phyloP scores from a whole-genome alignment of 2,797 vertebrate species.

The Hozukius guyotensis region DNA sequence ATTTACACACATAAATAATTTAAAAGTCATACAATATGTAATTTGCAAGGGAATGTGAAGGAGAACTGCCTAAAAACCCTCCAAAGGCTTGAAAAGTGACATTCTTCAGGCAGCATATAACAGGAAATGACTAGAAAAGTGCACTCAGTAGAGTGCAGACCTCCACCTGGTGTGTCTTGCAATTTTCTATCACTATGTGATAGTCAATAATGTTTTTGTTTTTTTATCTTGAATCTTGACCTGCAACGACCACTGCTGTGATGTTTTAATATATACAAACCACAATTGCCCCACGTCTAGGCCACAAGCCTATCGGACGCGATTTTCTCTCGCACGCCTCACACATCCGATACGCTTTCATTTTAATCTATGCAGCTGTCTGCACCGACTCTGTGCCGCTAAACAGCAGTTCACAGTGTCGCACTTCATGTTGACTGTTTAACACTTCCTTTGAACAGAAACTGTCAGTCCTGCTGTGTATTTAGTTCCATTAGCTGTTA shows the following conservation, averaged over 20 bases:
- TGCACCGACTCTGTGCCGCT: fast-evolving
- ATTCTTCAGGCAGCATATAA: background rate
- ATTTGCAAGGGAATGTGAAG: background rate
- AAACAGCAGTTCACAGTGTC: too few species aligned
- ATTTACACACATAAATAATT: background rate
- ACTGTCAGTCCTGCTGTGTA: background rate
- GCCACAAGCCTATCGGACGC: too few species aligned
- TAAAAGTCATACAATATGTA: background rate
- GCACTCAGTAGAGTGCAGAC: background rate
- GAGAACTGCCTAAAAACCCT: background rate
- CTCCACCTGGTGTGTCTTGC: background rate
- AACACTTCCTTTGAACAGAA: background rate
- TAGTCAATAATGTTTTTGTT: too few species aligned
- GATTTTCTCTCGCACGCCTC: too few species aligned
- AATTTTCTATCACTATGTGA: too few species aligned
- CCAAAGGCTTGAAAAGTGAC: background rate
- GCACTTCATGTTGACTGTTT: too few species aligned
- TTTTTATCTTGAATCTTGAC: too few species aligned
- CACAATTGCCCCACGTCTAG: too few species aligned
- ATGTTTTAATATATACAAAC: background rate
- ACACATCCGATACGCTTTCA: too few species aligned
- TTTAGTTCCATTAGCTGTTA: background rate
- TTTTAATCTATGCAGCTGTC: too few species aligned
- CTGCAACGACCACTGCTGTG: background rate
- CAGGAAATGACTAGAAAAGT: background rate